phyloP scores from a whole-genome alignment of 1,140 invertebrate genomes.

The Aphelinus certus region DNA sequence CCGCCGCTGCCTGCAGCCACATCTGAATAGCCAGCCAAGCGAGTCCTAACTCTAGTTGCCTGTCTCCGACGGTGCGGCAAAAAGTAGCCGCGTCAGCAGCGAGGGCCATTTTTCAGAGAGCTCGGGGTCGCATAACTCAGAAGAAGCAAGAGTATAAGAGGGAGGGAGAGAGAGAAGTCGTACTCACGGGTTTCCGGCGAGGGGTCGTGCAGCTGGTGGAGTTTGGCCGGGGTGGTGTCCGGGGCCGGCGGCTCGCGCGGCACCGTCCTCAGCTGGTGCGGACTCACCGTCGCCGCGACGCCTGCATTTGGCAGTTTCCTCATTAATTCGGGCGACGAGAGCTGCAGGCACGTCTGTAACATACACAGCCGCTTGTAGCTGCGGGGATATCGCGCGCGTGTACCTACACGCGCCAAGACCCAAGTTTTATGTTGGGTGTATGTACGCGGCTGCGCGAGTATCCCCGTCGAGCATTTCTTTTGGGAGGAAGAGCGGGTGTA shows the following conservation, averaged over 20 bases:
- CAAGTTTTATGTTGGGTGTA: conserved; percentile 1
- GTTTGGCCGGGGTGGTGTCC: background rate
- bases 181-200: too few relatives aligned
- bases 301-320: conserved; percentile 62
- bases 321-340: conserved; percentile 62
- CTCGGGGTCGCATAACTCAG: too few relatives aligned
- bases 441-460: background rate
- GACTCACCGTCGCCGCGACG: conserved; percentile 25
- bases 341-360: conserved; percentile 61
- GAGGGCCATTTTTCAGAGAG: too few relatives aligned
- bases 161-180: too few relatives aligned
- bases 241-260: conserved; percentile 19
- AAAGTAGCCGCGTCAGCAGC: too few relatives aligned
- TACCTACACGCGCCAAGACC: conserved; percentile 1
- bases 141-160: too few relatives aligned
- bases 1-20: too few relatives aligned
- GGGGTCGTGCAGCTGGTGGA: too few relatives aligned
- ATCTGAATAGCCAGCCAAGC: too few relatives aligned
- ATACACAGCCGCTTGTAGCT: background rate
- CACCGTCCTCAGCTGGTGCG: conserved; percentile 27
- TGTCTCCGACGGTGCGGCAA: too few relatives aligned
- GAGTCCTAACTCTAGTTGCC: too few relatives aligned
- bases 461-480: background rate
- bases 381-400: background rate
- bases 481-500: background rate